Conservation (phyloP, 1,140 invertebrate genomes). For the Hyphantria cunea region DNA sequence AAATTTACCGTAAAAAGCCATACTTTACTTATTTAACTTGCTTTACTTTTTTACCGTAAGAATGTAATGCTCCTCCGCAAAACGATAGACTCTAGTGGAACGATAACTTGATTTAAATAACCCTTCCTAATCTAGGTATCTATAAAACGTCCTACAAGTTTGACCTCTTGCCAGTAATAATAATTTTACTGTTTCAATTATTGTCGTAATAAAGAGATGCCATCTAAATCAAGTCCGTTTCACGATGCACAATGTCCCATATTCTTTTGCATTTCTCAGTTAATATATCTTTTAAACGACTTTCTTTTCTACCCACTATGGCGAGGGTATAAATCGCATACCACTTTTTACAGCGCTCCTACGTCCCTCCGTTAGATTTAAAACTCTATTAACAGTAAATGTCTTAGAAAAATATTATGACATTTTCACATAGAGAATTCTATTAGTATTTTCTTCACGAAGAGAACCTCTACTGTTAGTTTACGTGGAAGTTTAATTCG, state of each 20-base stretch:
- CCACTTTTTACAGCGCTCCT: constrained; percentile 24
- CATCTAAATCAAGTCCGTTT: constrained; percentile 38
- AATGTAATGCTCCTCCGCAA: too few species aligned
- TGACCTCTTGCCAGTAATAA: too few species aligned
- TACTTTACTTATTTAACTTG: too few species aligned
- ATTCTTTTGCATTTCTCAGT: constrained; percentile 47
- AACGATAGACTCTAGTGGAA: too few species aligned
- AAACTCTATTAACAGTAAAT: constrained; percentile 23
- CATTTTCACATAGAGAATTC: constrained; percentile 6
- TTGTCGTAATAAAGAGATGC: constrained; percentile 16
- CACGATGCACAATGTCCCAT: constrained; percentile 39
- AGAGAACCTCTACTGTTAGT: neutral
- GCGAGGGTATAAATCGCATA: constrained; percentile 39
- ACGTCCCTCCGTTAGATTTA: constrained; percentile 21
- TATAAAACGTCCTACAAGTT: too few species aligned
- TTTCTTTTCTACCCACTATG: constrained; percentile 39
- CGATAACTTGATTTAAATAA: too few species aligned
- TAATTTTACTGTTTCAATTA: constrained; percentile 9
- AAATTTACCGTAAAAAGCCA: too few species aligned
- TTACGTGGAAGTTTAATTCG: too few species aligned
- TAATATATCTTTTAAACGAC: constrained; percentile 54
- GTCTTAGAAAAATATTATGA: constrained; percentile 26
- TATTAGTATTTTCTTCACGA: neutral
- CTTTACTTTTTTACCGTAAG: too few species aligned
- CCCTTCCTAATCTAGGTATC: too few species aligned